Evolutionary conservation across 2,113 vertebrate species (phyloP).

Genomic region (Varanus komodoensis): DNA sequence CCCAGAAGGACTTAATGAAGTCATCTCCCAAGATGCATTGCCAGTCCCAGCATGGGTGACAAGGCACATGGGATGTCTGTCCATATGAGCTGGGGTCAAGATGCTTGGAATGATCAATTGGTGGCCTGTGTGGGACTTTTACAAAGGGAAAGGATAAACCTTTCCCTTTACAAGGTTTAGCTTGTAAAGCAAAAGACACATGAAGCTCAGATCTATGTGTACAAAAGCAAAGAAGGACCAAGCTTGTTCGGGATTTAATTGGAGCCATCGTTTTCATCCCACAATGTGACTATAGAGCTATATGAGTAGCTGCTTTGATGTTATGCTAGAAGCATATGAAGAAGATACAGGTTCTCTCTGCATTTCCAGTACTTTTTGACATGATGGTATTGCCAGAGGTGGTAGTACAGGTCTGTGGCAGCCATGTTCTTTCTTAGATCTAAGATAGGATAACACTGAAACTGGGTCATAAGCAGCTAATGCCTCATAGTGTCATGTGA

Average conservation of each 20-base stretch:
- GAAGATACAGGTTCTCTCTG: neutral
- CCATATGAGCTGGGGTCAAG: too few relatives aligned
- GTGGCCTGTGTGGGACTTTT: too few relatives aligned
- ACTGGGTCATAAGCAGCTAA: neutral
- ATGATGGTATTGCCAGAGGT: neutral
- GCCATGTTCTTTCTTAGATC: neutral
- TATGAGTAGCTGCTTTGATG: neutral
- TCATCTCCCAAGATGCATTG: neutral
- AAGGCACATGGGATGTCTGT: neutral
- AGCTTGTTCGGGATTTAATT: neutral
- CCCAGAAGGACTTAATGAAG: slow-evolving; percentile 17
- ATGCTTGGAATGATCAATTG: neutral
- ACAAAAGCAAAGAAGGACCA: neutral
- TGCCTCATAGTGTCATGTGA: neutral
- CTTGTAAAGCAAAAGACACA: neutral
- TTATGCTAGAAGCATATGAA: neutral
- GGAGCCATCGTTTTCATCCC: neutral
- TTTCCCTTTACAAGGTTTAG: neutral
- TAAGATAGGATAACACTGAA: neutral
- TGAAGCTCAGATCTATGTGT: neutral
- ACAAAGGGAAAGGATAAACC: too few relatives aligned
- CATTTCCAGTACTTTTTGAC: neutral
- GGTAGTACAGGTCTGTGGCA: neutral
- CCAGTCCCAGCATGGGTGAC: neutral
- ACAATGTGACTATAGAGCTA: neutral